Evolutionary conservation across 2,888 invertebrate genomes (phyloP).

Genomic region (Aspidiotus rigidus): DNA sequence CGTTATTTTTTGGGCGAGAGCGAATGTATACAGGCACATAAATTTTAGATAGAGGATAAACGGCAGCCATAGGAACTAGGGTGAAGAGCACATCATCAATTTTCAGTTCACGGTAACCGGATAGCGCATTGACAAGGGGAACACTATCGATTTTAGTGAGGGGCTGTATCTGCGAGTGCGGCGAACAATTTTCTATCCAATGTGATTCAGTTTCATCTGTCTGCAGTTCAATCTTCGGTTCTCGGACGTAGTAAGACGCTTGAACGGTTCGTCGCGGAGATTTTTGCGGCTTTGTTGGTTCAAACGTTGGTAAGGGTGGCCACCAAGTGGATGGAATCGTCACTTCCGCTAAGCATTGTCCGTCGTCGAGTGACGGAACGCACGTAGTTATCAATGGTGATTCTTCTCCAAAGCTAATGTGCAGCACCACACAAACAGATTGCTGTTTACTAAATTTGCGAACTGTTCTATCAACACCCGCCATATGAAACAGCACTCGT

Average conservation of each 20-base stretch:
- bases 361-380: constrained; percentile 84
- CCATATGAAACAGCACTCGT: constrained; percentile 81
- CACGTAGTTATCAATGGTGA: constrained; percentile 70
- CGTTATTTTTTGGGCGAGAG: constrained; percentile 52
- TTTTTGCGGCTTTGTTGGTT: constrained; percentile 45
- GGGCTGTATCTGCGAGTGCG: constrained; percentile 60
- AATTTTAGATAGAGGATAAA: constrained; percentile 80
- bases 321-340: constrained; percentile 88
- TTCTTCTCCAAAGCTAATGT: constrained; percentile 51
- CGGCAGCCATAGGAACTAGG: constrained; percentile 74
- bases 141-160: constrained; percentile 57
- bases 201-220: constrained; percentile 43
- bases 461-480: constrained; percentile 30
- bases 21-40: constrained; percentile 84
- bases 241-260: constrained; percentile 79
- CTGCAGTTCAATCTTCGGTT: constrained; percentile 53
- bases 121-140: constrained; percentile 65
- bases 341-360: constrained; percentile 81
- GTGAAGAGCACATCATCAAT: constrained; percentile 76
- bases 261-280: constrained; percentile 66
- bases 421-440: constrained; percentile 69
- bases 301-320: constrained; percentile 56
- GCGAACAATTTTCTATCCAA: constrained; percentile 45
- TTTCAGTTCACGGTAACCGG: constrained; percentile 73
- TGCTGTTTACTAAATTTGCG: constrained; percentile 50